Conservation (phyloP, 2,113 vertebrate genomes). For the Zapornia atra region DNA sequence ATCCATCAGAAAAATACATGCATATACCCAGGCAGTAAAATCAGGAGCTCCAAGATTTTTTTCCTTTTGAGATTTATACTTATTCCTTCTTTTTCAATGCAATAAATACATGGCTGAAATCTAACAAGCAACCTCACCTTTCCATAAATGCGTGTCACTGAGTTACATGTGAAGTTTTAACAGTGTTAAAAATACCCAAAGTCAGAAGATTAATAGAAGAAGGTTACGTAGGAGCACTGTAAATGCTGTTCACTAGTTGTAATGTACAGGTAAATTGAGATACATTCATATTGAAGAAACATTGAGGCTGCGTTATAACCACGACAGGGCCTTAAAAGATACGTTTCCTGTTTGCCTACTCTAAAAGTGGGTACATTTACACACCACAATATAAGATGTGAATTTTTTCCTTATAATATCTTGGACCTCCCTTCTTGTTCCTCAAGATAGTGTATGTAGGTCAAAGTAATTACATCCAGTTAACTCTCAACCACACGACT, state of each 20-base stretch:
- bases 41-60: background rate
- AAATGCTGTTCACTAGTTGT: background rate
- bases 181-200: background rate
- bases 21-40: background rate
- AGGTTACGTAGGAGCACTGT: background rate
- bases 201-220: background rate
- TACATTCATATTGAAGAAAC: background rate
- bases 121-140: background rate
- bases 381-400: background rate
- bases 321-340: background rate
- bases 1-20: background rate
- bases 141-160: background rate
- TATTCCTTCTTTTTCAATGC: background rate
- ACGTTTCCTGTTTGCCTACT: fast-evolving
- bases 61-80: background rate
- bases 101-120: background rate
- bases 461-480: background rate
- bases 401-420: background rate
- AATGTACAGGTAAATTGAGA: background rate
- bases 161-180: background rate
- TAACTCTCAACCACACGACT: fast-evolving
- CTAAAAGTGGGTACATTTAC: background rate
- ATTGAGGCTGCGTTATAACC: background rate
- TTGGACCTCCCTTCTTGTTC: background rate
- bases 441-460: background rate